Percentiles rank a stretch among this genome's conserved stretches.
phyloP scores from a whole-genome alignment of 2,888 invertebrate genomes.

The Poecilobothrus nobilitatus region DNA sequence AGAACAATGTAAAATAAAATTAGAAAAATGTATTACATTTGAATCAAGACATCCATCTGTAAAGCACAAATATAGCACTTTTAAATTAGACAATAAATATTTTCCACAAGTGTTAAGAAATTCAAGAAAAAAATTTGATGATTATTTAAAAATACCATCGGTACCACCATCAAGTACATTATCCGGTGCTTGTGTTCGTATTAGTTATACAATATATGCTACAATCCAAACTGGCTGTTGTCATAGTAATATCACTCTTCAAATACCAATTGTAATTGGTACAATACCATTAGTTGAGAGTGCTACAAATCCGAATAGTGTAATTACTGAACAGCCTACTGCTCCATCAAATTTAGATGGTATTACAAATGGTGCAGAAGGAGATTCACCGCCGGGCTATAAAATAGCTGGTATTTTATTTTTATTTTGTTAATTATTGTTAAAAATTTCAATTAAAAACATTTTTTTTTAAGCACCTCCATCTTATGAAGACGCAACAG shows the following conservation, averaged over 20 bases:
- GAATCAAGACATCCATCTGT: background rate
- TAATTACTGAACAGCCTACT: slow-evolving; percentile 15
- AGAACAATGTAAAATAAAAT: background rate
- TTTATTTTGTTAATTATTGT: no score
- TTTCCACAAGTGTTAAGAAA: slow-evolving; percentile 50
- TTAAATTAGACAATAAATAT: slow-evolving; percentile 33
- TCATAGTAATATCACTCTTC: slow-evolving; percentile 34
- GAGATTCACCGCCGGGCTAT: background rate
- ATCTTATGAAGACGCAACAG: slow-evolving; percentile 19
- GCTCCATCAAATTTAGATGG: background rate
- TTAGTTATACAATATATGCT: slow-evolving; percentile 35
- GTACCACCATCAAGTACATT: slow-evolving; percentile 59
- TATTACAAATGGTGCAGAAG: background rate
- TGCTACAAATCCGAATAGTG: slow-evolving; percentile 3
- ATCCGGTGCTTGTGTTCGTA: slow-evolving; percentile 34
- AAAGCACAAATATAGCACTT: background rate
- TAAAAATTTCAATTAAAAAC: no score
- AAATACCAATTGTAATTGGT: slow-evolving; percentile 34
- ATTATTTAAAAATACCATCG: slow-evolving; percentile 53
- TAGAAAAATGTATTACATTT: background rate
- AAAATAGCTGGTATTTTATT: background rate
- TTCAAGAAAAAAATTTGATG: slow-evolving; percentile 50
- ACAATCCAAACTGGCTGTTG: slow-evolving; percentile 34
- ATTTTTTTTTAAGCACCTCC: slow-evolving; percentile 18
- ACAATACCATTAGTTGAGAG: slow-evolving; percentile 29